These are phyloP conservation scores for Sigmodon hispidus DNA, from an alignment of 2,113 vertebrate species.

Conservation along the genomic window DNA sequence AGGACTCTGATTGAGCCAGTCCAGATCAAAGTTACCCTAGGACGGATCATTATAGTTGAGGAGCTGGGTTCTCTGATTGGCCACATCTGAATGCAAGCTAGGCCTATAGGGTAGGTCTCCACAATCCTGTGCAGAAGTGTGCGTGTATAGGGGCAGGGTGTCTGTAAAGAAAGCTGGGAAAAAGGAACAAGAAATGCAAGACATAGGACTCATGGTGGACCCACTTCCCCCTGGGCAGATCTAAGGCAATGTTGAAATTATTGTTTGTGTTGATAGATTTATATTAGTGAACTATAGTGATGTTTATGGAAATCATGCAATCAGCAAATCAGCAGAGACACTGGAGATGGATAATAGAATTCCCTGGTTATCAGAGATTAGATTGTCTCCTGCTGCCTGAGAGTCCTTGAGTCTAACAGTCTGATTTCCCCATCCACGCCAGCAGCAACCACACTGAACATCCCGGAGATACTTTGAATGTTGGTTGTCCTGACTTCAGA, in stretches of 20 bases:
- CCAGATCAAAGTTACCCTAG: not conserved
- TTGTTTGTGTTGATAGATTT: not conserved
- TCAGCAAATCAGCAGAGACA: not conserved
- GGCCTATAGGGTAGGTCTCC: not conserved
- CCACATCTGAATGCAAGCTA: not conserved
- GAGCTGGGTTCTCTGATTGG: not conserved
- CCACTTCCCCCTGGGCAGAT: not conserved
- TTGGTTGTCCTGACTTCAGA: not conserved
- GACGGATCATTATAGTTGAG: not conserved
- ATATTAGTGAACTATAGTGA: not conserved
- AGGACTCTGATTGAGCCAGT: conserved; percentile 32
- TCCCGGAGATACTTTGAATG: not conserved
- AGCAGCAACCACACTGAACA: not conserved
- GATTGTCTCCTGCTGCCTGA: not conserved
- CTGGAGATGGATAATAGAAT: too few relatives aligned
- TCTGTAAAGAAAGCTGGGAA: not conserved
- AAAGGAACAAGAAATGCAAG: not conserved
- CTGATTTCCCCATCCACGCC: not conserved
- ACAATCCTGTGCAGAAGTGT: not conserved
- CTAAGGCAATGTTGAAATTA: not conserved
- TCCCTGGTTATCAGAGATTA: not conserved
- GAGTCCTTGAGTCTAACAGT: not conserved
- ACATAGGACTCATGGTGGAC: not conserved
- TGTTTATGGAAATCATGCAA: not conserved
- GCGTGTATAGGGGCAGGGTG: too few relatives aligned